phyloP scores from a whole-genome alignment of 2,797 vertebrate genomes.

The Bufotes viridis region DNA sequence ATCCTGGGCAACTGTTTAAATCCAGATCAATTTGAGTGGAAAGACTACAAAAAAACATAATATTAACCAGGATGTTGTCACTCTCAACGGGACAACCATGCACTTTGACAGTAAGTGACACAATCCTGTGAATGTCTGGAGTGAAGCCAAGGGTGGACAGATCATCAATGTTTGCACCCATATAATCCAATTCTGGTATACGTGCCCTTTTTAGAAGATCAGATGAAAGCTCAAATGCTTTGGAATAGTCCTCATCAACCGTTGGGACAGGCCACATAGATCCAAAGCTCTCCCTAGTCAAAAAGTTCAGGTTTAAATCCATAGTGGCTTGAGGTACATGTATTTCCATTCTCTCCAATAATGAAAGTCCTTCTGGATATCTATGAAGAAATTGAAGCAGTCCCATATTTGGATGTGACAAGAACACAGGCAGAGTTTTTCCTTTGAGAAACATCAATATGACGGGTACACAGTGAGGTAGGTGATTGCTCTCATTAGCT shows the following conservation, averaged over 20 bases:
- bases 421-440: neutral
- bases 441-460: constrained; percentile 54
- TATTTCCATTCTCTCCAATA: constrained; percentile 31
- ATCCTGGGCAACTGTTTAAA: constrained; percentile 5
- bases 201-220: constrained; percentile 1
- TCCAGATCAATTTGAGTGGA: constrained; percentile 61
- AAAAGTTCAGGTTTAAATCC: neutral
- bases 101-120: constrained; percentile 28
- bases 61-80: constrained; percentile 30
- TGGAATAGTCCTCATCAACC: constrained; percentile 50
- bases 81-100: neutral
- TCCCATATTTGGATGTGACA: no score
- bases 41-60: constrained; percentile 58
- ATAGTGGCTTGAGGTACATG: neutral
- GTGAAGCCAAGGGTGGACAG: neutral
- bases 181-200: neutral
- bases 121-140: constrained; percentile 18
- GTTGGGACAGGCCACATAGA: constrained; percentile 39
- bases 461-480: constrained; percentile 34
- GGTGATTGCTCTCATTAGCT: constrained; percentile 1
- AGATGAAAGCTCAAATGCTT: constrained; percentile 23
- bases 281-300: neutral
- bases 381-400: constrained; percentile 19
- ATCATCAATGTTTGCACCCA: neutral
- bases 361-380: constrained; percentile 53